Percentiles rank a stretch among this genome's conserved stretches.
Evolutionary conservation across 1,140 invertebrate species (phyloP).

Genomic region (Neodiprion fabricii): DNA sequence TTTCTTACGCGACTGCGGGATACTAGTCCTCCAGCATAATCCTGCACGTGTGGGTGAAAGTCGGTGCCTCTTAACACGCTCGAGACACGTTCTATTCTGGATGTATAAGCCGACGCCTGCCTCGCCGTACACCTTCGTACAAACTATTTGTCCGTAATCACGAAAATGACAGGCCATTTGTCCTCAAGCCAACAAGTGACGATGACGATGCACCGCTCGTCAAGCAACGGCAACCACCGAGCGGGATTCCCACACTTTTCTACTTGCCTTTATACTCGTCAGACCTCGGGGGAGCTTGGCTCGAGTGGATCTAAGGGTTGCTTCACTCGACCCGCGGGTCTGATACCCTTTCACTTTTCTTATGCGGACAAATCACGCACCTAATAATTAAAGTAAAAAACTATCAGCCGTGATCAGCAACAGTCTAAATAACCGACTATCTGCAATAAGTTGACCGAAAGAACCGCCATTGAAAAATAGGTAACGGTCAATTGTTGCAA

Average conservation of each 20-base stretch:
- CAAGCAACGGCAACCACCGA: background rate
- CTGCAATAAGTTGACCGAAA: too few species aligned
- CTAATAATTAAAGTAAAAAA: background rate
- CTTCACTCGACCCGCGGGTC: too few species aligned
- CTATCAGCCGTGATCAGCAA: too few species aligned
- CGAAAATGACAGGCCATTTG: conserved; percentile 4
- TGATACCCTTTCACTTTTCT: background rate
- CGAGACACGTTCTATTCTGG: background rate
- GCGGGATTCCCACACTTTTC: background rate
- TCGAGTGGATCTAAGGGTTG: too few species aligned
- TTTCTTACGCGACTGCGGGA: background rate
- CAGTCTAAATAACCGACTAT: too few species aligned
- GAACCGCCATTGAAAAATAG: too few species aligned
- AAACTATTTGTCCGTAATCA: conserved; percentile 2
- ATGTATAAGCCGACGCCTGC: background rate
- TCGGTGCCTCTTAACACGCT: too few species aligned
- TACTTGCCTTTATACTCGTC: background rate
- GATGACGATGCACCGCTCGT: background rate
- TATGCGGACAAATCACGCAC: background rate
- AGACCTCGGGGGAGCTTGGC: too few species aligned
- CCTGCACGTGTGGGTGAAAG: too few species aligned
- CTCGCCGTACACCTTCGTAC: background rate
- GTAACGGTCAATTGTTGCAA: too few species aligned
- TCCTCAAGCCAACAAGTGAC: background rate
- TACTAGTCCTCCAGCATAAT: too few species aligned